phyloP scores from a whole-genome alignment of 2,888 invertebrate species.

The Congeria kusceri region DNA sequence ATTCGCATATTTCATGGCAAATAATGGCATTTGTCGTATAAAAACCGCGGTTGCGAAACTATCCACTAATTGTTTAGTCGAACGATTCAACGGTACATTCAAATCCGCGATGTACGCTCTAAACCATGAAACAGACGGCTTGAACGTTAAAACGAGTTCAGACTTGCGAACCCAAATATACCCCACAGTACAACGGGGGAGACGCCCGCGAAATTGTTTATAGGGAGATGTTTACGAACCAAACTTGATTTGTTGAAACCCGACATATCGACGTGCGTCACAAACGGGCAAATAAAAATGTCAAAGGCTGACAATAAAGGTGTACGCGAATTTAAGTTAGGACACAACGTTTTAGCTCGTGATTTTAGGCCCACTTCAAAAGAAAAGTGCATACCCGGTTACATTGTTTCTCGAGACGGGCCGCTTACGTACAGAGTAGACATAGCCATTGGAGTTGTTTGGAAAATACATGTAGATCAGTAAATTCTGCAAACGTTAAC shows the following conservation, averaged over 20 bases:
- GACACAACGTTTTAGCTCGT: background rate
- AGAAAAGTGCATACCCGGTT: background rate
- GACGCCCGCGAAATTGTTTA: constrained; percentile 53
- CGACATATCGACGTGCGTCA: background rate
- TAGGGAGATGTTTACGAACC: constrained; percentile 42
- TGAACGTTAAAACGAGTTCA: constrained; percentile 30
- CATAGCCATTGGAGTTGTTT: too few species aligned
- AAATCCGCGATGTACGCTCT: constrained; percentile 29
- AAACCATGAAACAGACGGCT: background rate
- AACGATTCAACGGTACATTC: constrained; percentile 59
- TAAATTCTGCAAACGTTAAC: too few species aligned
- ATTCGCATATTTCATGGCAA: constrained; percentile 42
- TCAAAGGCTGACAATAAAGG: background rate
- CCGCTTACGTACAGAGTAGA: too few species aligned
- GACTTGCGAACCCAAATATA: constrained; percentile 40
- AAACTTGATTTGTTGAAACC: background rate
- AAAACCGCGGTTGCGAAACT: constrained; percentile 51
- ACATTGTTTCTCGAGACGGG: too few species aligned
- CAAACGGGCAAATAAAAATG: background rate
- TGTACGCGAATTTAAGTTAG: background rate
- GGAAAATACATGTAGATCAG: too few species aligned
- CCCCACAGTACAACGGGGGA: constrained; percentile 42
- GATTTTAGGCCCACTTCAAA: background rate
- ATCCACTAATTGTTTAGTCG: constrained; percentile 55
- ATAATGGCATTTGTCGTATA: constrained; percentile 56